phyloP scores from a whole-genome alignment of 2,888 invertebrate genomes.

The Philopedon plagiatum region DNA sequence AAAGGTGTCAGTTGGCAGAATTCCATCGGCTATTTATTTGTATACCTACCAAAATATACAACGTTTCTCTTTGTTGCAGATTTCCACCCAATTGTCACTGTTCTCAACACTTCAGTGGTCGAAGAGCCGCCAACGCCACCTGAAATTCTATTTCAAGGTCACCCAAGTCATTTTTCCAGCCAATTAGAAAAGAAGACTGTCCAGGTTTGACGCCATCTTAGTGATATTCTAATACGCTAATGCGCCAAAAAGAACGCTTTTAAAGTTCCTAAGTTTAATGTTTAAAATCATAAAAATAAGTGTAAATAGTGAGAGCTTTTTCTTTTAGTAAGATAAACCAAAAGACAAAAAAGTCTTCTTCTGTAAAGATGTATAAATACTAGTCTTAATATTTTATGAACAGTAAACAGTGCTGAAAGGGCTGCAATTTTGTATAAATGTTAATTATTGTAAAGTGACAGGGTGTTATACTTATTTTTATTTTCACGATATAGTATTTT shows the following conservation, averaged over 20 bases:
- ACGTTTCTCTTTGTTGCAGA: conserved; percentile 65
- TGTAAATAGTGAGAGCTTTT: conserved; percentile 22
- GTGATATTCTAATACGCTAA: conserved; percentile 68
- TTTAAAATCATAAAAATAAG: not conserved
- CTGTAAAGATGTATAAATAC: conserved; percentile 18
- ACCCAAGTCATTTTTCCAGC: conserved; percentile 51
- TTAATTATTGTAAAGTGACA: conserved; percentile 5
- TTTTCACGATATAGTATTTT: not conserved
- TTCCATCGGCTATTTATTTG: too few species aligned
- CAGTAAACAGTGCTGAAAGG: not conserved
- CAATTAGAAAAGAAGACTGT: conserved; percentile 65
- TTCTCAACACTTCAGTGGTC: conserved; percentile 69
- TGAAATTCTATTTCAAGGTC: conserved; percentile 12
- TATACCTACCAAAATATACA: too few species aligned
- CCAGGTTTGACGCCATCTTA: conserved; percentile 78
- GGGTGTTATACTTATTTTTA: not conserved
- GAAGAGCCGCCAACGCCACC: conserved; percentile 1
- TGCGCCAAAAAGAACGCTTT: conserved; percentile 69
- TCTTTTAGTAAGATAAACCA: not conserved
- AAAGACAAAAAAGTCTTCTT: conserved; percentile 5
- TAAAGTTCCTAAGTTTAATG: conserved; percentile 68
- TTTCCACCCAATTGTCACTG: conserved; percentile 75
- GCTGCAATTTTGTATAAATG: not conserved
- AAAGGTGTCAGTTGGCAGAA: too few species aligned
- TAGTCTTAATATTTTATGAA: conserved; percentile 5